phyloP scores from a whole-genome alignment of 2,113 vertebrate species.

The Rhombomys opimus region DNA sequence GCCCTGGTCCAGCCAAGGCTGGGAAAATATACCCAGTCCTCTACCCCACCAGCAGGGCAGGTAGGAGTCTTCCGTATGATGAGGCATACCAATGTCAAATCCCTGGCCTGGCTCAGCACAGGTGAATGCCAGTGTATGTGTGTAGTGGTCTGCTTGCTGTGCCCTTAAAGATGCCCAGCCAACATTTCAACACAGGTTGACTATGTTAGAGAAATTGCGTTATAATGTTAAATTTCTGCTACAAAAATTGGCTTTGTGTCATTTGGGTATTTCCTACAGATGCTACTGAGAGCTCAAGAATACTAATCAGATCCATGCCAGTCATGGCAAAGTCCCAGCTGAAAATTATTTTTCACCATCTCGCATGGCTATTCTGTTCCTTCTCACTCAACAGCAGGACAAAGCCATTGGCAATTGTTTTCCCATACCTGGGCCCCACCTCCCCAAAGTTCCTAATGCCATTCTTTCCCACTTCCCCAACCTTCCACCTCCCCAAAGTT shows the following conservation, averaged over 20 bases:
- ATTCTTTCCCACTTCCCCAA: neutral
- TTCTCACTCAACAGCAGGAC: conserved; percentile 17
- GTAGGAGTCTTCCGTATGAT: neutral
- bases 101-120: neutral
- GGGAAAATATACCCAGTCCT: conserved; percentile 18
- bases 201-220: conserved; percentile 42
- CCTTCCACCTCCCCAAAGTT: neutral
- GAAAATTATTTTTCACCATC: conserved; percentile 60
- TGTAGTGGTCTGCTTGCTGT: neutral
- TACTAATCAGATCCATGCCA: conserved; percentile 55
- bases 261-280: conserved; percentile 58
- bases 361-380: neutral
- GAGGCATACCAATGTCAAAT: neutral
- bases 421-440: neutral
- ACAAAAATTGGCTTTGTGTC: conserved; percentile 58
- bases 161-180: neutral
- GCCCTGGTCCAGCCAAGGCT: conserved; percentile 48
- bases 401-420: neutral
- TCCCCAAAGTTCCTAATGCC: neutral
- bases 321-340: conserved; percentile 7
- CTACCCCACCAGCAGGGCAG: neutral
- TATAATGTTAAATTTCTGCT: conserved; percentile 53
- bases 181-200: conserved; percentile 18
- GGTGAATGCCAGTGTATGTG: neutral
- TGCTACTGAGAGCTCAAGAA: conserved; percentile 52